Percentiles rank a stretch among this genome's conserved stretches.
Conservation (phyloP, 2,888 invertebrate species). For the Leucania comma region DNA sequence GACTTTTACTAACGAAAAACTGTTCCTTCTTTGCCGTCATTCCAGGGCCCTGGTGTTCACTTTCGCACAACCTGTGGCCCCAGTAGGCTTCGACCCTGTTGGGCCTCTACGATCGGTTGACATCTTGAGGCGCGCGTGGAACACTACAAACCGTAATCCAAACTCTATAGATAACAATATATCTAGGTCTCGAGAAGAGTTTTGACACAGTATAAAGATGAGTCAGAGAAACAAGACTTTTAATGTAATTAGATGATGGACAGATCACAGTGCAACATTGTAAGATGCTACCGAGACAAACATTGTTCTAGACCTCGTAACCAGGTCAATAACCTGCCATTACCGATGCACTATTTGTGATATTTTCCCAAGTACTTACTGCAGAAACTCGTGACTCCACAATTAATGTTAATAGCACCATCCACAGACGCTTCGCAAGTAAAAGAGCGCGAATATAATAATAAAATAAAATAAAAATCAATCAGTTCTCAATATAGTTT, state of each 20-base stretch:
- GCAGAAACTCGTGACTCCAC: constrained; percentile 42
- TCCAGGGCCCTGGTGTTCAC: no score
- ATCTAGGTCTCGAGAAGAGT: no score
- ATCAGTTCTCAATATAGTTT: constrained; percentile 76
- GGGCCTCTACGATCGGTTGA: no score
- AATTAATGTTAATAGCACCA: constrained; percentile 45
- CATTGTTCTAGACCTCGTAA: constrained; percentile 7
- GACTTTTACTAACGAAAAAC: no score
- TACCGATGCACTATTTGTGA: constrained; percentile 47
- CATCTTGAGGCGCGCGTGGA: no score
- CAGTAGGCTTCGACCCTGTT: no score
- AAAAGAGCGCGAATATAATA: constrained; percentile 65
- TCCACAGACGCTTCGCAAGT: constrained; percentile 25
- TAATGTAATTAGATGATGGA: neutral
- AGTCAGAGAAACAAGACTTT: neutral
- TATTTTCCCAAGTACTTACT: constrained; percentile 32
- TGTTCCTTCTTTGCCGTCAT: no score
- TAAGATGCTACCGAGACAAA: neutral
- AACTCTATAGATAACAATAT: no score
- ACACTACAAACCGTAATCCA: no score
- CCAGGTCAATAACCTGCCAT: constrained; percentile 29
- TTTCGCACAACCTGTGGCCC: no score
- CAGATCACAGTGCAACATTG: neutral
- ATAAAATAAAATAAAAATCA: constrained; percentile 67
- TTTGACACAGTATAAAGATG: no score